These are phyloP conservation scores for Lepisosteus oculatus DNA, from an alignment of 2,113 vertebrate species.

Conservation along the genomic window DNA sequence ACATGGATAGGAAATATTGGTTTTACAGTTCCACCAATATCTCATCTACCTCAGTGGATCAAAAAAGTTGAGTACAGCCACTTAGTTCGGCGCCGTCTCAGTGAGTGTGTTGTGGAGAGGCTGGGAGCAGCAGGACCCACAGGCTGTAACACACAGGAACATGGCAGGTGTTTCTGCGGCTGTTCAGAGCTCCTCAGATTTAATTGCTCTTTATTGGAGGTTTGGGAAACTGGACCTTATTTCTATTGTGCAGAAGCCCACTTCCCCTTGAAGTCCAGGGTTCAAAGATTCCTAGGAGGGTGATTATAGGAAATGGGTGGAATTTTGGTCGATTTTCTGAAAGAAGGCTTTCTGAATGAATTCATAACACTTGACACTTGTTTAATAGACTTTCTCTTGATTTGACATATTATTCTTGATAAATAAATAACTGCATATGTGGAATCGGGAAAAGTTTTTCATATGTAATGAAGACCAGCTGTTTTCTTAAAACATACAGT, in stretches of 20 bases:
- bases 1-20: too few relatives aligned
- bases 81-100: too few relatives aligned
- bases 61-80: too few relatives aligned
- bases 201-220: not conserved
- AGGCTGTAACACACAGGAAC: not conserved
- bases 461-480: too few relatives aligned
- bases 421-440: too few relatives aligned
- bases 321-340: not conserved
- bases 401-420: too few relatives aligned
- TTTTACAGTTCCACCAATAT: too few relatives aligned
- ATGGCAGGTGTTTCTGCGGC: not conserved
- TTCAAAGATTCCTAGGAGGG: constrained; percentile 3
- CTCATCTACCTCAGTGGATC: too few relatives aligned
- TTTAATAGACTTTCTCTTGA: too few relatives aligned
- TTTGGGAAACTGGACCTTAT: not conserved
- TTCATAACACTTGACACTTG: not conserved
- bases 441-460: too few relatives aligned
- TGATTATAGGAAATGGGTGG: not conserved
- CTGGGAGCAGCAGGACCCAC: not conserved
- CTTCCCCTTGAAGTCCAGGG: not conserved
- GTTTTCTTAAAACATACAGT: too few relatives aligned
- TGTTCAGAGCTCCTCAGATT: not conserved
- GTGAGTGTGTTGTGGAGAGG: not conserved
- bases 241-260: not conserved
- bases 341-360: not conserved